Evolutionary conservation across 2,797 vertebrate species (phyloP).

Genomic region (Pogonophryne albipinna): DNA sequence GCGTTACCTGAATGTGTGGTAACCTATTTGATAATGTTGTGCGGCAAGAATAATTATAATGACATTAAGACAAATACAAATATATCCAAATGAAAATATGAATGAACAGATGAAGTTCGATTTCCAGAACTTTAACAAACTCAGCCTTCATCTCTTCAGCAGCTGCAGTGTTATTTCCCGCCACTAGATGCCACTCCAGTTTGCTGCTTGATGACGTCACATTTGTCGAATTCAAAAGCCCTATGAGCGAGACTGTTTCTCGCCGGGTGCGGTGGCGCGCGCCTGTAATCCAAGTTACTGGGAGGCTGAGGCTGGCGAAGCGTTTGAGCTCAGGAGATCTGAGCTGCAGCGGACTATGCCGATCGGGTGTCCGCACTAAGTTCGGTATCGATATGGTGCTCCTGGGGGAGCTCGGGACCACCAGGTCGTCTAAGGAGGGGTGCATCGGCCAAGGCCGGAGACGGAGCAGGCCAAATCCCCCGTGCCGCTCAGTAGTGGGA

Average conservation of each 20-base stretch:
- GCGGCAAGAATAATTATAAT: too few species aligned
- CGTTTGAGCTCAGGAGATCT: conserved; percentile 69
- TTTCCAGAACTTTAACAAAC: background rate
- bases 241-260: fast-evolving
- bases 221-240: fast-evolving
- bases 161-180: background rate
- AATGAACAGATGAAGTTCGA: background rate
- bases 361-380: conserved; percentile 71
- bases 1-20: too few species aligned
- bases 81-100: too few species aligned
- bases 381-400: conserved; percentile 77
- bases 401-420: conserved; percentile 72
- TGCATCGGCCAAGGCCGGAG: conserved; percentile 78
- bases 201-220: conserved; percentile 19
- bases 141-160: background rate
- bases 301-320: conserved; percentile 69
- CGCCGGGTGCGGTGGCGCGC: conserved; percentile 57
- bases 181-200: background rate
- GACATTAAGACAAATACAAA: too few species aligned
- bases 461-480: conserved; percentile 83
- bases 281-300: conserved; percentile 67
- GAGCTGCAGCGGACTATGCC: conserved; percentile 63
- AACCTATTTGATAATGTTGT: too few species aligned
- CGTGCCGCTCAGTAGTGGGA: conserved; percentile 78
- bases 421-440: conserved; percentile 78